phyloP scores from a whole-genome alignment of 2,113 vertebrate genomes.

The Cepphus grylle region DNA sequence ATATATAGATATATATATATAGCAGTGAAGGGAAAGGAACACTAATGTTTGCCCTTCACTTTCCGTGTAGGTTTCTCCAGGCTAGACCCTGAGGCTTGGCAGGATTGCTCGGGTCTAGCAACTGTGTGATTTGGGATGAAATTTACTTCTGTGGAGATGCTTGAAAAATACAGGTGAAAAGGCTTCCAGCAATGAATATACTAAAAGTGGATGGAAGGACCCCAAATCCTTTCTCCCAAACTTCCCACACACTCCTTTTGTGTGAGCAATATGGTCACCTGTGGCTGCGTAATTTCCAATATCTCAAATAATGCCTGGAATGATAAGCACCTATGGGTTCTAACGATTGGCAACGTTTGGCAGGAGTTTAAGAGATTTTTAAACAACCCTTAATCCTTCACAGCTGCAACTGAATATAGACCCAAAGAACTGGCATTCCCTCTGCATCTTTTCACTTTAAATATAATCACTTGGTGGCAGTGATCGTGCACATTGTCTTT shows the following conservation, averaged over 20 bases:
- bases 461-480: conserved; percentile 33
- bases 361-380: conserved; percentile 42
- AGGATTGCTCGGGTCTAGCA: background rate
- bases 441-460: conserved; percentile 52
- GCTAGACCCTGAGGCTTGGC: background rate
- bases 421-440: conserved; percentile 33
- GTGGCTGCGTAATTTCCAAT: background rate
- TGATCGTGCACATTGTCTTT: conserved; percentile 38
- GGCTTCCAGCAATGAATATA: background rate
- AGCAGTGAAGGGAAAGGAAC: background rate
- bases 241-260: background rate
- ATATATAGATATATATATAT: background rate
- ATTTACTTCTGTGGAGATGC: background rate
- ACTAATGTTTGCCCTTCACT: background rate
- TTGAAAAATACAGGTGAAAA: background rate
- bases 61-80: background rate
- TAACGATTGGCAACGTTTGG: conserved; percentile 34
- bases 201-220: background rate
- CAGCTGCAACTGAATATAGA: conserved; percentile 39
- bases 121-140: background rate
- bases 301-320: background rate
- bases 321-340: conserved; percentile 32
- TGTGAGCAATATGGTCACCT: background rate
- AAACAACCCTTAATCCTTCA: conserved; percentile 37
- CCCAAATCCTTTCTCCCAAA: background rate